phyloP scores from a whole-genome alignment of 2,797 vertebrate genomes.

The Nannoperca obscura region DNA sequence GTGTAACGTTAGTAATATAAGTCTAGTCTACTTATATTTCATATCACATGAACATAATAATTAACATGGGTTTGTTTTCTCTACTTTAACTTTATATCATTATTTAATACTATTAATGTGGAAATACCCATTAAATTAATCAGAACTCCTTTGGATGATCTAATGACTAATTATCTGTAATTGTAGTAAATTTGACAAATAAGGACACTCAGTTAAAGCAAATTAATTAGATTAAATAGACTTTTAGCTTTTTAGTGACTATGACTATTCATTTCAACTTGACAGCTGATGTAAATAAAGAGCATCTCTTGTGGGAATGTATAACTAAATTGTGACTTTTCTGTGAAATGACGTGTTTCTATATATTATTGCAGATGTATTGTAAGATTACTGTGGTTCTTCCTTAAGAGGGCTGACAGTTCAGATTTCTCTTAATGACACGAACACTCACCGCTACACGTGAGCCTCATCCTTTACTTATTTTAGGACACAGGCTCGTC shows the following conservation, averaged over 20 bases:
- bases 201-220: neutral
- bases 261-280: neutral
- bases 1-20: no score
- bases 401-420: neutral
- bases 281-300: neutral
- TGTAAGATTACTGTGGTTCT: neutral
- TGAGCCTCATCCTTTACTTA: neutral
- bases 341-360: neutral
- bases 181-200: neutral
- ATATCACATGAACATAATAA: neutral
- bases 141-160: neutral
- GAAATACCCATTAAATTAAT: neutral
- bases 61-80: neutral
- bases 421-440: neutral
- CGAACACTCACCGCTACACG: neutral
- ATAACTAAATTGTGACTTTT: neutral
- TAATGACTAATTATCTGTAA: neutral
- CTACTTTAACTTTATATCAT: neutral
- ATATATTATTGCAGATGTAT: neutral
- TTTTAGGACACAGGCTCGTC: slow-evolving; percentile 86
- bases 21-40: neutral
- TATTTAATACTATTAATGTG: neutral
- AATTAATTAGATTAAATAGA: neutral
- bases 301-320: neutral
- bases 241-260: neutral